These are phyloP conservation scores for Shinisaurus crocodilurus DNA, from an alignment of 2,113 vertebrate genomes.

Conservation along the genomic window DNA sequence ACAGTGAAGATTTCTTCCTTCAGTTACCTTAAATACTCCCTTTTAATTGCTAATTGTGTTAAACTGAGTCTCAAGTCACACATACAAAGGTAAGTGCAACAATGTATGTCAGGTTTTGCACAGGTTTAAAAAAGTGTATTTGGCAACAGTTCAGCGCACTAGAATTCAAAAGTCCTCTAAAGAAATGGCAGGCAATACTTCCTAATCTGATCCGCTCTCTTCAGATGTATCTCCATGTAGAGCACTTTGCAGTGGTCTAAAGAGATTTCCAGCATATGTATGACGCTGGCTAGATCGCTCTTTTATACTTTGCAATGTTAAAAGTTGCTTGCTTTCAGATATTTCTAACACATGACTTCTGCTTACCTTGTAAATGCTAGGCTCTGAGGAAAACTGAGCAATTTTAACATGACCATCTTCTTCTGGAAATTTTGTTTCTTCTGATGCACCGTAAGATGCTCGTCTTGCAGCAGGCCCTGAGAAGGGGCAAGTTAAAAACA, in stretches of 20 bases:
- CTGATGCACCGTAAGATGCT: constrained; percentile 73
- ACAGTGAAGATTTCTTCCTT: neutral
- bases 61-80: neutral
- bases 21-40: neutral
- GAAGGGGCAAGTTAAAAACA: constrained; percentile 61
- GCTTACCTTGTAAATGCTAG: constrained; percentile 68
- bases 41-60: neutral
- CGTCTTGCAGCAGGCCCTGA: constrained; percentile 74
- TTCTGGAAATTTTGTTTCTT: constrained; percentile 59
- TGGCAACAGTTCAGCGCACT: neutral
- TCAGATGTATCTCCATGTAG: neutral
- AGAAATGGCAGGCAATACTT: neutral
- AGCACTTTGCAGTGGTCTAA: neutral
- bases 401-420: constrained; percentile 67
- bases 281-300: neutral
- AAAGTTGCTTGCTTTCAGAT: neutral
- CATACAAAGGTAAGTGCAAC: neutral
- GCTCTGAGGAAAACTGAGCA: constrained; percentile 74
- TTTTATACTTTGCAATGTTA: neutral
- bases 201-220: neutral
- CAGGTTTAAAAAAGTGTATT: neutral
- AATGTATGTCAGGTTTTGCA: neutral
- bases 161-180: neutral
- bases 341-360: constrained; percentile 13
- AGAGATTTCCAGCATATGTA: neutral